These are phyloP conservation scores for Branchinecta lynchi DNA, from an alignment of 1,140 invertebrate species.

Conservation along the genomic window DNA sequence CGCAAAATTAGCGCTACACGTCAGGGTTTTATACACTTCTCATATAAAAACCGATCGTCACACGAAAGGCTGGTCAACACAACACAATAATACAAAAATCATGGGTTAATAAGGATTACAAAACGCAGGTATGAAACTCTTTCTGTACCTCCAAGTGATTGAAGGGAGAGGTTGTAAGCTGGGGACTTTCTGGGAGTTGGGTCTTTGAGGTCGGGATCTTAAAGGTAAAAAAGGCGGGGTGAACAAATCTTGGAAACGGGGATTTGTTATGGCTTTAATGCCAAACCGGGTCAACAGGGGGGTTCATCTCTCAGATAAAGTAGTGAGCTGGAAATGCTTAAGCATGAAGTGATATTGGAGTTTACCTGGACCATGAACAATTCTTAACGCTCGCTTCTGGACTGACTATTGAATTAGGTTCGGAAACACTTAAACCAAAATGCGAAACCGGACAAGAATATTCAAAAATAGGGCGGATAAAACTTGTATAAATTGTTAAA, in stretches of 20 bases:
- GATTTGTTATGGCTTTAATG: conserved; percentile 9
- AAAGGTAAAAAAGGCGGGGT: neutral
- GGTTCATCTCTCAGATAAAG: conserved; percentile 1
- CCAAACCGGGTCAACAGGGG: neutral
- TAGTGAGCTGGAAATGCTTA: too few species aligned
- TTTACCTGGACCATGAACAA: conserved; percentile 4
- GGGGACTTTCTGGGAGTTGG: conserved; percentile 8
- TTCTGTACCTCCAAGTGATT: neutral
- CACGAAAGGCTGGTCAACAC: neutral
- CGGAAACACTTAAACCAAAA: neutral
- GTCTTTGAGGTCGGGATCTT: conserved; percentile 8
- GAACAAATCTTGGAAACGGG: conserved; percentile 9
- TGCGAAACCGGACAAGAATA: too few species aligned
- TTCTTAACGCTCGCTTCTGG: conserved; percentile 1
- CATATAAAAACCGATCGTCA: conserved; percentile 4
- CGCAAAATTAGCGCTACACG: too few species aligned
- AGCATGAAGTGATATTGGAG: neutral
- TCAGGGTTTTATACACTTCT: too few species aligned
- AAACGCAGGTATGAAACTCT: conserved; percentile 1
- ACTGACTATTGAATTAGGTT: conserved; percentile 6
- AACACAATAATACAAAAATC: too few species aligned
- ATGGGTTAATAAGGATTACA: neutral
- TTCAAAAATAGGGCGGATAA: too few species aligned
- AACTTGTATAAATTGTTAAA: too few species aligned
- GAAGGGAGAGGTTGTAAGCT: neutral